Conservation (phyloP, 2,888 invertebrate genomes). For the Gymnosoma rotundatum region DNA sequence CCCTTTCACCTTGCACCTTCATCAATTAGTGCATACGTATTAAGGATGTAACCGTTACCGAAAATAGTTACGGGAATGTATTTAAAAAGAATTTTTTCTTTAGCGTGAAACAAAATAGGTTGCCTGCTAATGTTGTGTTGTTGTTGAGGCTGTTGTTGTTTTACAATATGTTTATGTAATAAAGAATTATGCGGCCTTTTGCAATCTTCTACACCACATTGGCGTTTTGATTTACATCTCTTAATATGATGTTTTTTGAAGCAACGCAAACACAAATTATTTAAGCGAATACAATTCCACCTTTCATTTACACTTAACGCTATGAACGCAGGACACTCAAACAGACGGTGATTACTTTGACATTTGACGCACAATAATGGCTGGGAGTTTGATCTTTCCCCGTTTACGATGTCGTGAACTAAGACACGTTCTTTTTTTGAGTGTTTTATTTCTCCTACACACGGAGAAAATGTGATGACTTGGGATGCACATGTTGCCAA, state of each 20-base stretch:
- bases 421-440: background rate
- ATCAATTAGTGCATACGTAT: constrained; percentile 64
- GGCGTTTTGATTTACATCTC: constrained; percentile 8
- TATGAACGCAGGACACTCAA: no score
- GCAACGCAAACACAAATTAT: constrained; percentile 35
- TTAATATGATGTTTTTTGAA: constrained; percentile 11
- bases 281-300: no score
- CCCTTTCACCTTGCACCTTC: constrained; percentile 65
- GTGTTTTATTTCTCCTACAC: background rate
- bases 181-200: constrained; percentile 57
- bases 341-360: no score
- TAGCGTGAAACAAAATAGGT: constrained; percentile 32
- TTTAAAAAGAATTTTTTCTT: constrained; percentile 36
- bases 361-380: constrained; percentile 18
- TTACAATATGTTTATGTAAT: constrained; percentile 28
- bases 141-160: background rate
- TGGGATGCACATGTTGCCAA: background rate
- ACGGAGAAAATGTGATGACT: background rate
- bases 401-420: background rate
- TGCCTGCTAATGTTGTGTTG: background rate
- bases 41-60: constrained; percentile 27
- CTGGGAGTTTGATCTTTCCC: background rate
- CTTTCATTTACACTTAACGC: no score
- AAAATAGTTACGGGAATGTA: constrained; percentile 50
- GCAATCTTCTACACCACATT: constrained; percentile 48